Percentiles rank a stretch among this genome's conserved stretches.
Conservation (phyloP, 2,888 invertebrate genomes). For the Miltochrista miniata region DNA sequence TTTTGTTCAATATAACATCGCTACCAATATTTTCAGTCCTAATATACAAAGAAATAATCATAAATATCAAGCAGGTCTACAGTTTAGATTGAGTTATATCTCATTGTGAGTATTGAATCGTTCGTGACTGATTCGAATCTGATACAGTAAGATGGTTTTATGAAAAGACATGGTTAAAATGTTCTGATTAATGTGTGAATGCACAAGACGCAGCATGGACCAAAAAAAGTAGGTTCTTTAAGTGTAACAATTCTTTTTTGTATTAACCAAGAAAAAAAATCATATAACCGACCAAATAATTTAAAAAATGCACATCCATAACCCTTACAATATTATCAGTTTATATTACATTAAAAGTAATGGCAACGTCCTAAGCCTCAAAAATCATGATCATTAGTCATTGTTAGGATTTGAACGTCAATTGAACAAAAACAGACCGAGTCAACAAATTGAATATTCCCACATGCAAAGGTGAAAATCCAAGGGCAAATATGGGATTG, state of each 20-base stretch:
- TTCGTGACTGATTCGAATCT: conserved; percentile 63
- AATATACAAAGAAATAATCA: conserved; percentile 38
- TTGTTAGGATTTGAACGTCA: conserved; percentile 71
- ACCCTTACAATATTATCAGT: too few species aligned
- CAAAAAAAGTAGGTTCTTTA: too few species aligned
- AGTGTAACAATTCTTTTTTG: neutral
- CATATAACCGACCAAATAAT: too few species aligned
- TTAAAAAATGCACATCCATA: too few species aligned
- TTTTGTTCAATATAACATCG: conserved; percentile 25
- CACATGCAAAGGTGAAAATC: conserved; percentile 82
- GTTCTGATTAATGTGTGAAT: conserved; percentile 51
- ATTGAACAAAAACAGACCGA: conserved; percentile 80
- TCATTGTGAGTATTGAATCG: conserved; percentile 51
- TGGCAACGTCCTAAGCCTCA: conserved; percentile 46
- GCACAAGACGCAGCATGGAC: neutral
- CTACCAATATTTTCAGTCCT: conserved; percentile 22
- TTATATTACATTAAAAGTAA: conserved; percentile 1
- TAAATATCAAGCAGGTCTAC: conserved; percentile 59
- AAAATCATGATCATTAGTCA: conserved; percentile 73
- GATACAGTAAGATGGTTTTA: conserved; percentile 62
- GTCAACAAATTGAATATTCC: conserved; percentile 81
- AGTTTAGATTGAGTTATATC: conserved; percentile 70
- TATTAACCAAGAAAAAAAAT: too few species aligned
- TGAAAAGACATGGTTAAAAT: conserved; percentile 48
- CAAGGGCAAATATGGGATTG: conserved; percentile 75